These are phyloP conservation scores for Tetramorium bicarinatum DNA, from an alignment of 2,888 invertebrate species.

Conservation along the genomic window DNA sequence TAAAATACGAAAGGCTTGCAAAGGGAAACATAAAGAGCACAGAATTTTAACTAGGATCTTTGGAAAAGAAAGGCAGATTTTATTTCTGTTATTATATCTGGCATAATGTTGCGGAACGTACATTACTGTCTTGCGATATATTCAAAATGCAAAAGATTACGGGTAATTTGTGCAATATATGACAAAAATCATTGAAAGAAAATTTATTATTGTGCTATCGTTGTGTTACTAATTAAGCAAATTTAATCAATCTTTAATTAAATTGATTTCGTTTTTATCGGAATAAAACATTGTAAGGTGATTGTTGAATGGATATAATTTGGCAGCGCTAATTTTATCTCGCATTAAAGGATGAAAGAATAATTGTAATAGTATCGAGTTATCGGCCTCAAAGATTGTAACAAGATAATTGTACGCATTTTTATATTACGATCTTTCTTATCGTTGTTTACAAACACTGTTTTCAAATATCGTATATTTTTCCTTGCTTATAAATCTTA, in stretches of 20 bases:
- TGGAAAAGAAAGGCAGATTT: slow-evolving; percentile 16
- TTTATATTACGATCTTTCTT: slow-evolving; percentile 6
- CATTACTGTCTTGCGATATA: slow-evolving; percentile 16
- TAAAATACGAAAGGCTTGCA: slow-evolving; percentile 21
- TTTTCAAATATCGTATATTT: neutral
- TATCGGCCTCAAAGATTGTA: slow-evolving; percentile 1
- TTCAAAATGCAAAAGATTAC: slow-evolving; percentile 11
- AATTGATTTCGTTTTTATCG: slow-evolving; percentile 8
- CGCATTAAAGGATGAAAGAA: neutral
- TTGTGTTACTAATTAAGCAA: slow-evolving; percentile 1
- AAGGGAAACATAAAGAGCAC: slow-evolving; percentile 8
- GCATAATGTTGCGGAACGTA: slow-evolving; percentile 15
- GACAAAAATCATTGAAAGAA: neutral
- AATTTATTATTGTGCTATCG: neutral
- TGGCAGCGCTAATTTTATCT: slow-evolving; percentile 11
- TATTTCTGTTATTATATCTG: neutral
- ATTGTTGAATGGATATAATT: neutral
- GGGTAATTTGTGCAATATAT: slow-evolving; percentile 8
- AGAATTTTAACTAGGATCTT: slow-evolving; percentile 15
- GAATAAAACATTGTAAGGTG: slow-evolving; percentile 20
- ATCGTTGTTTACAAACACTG: neutral
- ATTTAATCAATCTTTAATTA: slow-evolving; percentile 20
- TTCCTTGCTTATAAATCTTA: slow-evolving; percentile 4
- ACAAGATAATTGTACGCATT: neutral
- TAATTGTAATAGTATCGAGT: slow-evolving; percentile 37